phyloP scores from a whole-genome alignment of 2,888 invertebrate genomes.

The Hetaerina titia region DNA sequence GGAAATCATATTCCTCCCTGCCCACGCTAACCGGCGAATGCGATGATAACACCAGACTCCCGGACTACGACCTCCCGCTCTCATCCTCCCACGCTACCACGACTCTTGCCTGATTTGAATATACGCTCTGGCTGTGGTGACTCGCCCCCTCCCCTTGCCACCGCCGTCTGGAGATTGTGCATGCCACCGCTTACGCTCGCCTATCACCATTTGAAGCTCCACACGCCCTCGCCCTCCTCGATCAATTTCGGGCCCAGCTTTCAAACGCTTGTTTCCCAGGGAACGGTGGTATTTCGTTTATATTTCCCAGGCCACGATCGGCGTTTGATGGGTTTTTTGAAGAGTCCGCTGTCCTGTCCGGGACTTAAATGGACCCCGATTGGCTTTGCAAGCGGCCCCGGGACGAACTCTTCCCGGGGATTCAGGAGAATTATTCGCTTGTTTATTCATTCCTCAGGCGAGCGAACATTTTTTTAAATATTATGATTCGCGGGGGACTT shows the following conservation, averaged over 20 bases:
- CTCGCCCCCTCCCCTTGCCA: neutral
- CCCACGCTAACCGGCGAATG: constrained; percentile 52
- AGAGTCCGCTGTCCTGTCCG: neutral
- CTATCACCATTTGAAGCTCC: neutral
- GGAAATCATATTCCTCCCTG: constrained; percentile 32
- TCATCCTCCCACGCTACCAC: constrained; percentile 17
- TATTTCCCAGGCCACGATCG: neutral
- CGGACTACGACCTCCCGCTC: neutral
- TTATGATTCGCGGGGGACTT: neutral
- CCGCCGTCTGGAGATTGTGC: neutral
- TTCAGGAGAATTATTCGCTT: neutral
- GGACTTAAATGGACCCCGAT: neutral
- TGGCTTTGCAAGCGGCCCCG: neutral
- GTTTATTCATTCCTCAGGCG: neutral
- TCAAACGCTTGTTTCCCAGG: neutral
- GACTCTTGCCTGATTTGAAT: constrained; percentile 52
- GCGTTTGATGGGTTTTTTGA: neutral
- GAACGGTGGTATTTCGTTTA: neutral
- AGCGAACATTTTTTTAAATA: no score
- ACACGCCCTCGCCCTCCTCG: neutral
- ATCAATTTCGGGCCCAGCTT: neutral
- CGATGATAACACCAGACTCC: constrained; percentile 44
- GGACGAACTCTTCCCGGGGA: neutral
- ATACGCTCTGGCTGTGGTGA: neutral
- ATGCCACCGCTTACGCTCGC: constrained; percentile 10